Evolutionary conservation across 1,140 invertebrate genomes (phyloP).

Genomic region (Reticulitermes speratus): DNA sequence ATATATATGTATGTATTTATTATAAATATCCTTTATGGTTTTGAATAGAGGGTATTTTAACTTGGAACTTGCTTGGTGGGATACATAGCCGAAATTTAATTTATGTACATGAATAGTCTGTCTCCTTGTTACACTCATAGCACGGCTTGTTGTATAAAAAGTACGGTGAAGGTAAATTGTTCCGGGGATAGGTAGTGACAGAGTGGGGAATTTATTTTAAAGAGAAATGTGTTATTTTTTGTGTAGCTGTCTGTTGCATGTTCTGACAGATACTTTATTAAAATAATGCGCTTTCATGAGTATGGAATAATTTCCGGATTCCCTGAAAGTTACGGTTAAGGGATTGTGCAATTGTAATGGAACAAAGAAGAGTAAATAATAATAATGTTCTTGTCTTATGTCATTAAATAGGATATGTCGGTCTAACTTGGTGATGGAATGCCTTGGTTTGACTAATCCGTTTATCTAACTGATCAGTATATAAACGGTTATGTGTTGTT

Average conservation of each 20-base stretch:
- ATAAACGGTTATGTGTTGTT: constrained; percentile 1
- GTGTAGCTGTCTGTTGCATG: neutral
- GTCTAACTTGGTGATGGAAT: neutral
- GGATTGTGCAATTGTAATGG: neutral
- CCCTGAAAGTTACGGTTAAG: neutral
- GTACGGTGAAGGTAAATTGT: neutral
- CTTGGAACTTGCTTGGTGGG: no score
- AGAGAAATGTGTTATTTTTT: constrained; percentile 3
- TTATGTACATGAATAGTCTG: no score
- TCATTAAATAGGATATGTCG: neutral
- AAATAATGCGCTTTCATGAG: neutral
- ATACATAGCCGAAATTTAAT: no score
- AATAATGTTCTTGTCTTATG: neutral
- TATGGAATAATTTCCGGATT: neutral
- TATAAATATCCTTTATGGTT: no score
- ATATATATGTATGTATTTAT: no score
- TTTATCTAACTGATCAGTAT: neutral
- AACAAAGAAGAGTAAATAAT: neutral
- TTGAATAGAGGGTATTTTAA: no score
- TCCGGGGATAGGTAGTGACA: neutral
- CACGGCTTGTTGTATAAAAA: no score
- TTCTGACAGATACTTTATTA: neutral
- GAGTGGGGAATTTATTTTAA: neutral
- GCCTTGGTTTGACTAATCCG: neutral
- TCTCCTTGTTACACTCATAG: no score